Evolutionary conservation across 1,140 invertebrate genomes (phyloP).

Genomic region (Brachionus angularis): DNA sequence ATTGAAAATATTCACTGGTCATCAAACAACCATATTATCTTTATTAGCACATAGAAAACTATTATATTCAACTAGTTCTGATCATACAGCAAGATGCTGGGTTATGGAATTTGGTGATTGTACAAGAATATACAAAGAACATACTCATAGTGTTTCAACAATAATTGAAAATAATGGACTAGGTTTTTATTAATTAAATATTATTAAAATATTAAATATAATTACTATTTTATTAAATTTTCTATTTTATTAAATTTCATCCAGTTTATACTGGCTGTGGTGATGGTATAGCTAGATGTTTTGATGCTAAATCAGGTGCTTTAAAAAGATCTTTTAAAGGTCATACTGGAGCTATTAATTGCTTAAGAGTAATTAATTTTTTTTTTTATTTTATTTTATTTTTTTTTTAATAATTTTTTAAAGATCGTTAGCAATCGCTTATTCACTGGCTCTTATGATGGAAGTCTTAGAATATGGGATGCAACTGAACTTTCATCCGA

Average conservation of each 20-base stretch:
- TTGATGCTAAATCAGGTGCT: conserved; percentile 60
- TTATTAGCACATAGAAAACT: conserved; percentile 60
- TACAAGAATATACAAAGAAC: conserved; percentile 60
- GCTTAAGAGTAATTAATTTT: conserved; percentile 51
- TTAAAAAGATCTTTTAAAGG: conserved; percentile 57
- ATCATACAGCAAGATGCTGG: conserved; percentile 62
- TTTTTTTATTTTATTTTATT: not conserved
- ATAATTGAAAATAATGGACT: conserved; percentile 60
- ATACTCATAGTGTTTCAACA: conserved; percentile 59
- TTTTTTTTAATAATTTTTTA: not conserved
- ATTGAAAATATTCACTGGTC: conserved; percentile 59
- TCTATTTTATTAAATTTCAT: conserved; percentile 43
- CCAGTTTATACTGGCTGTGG: conserved; percentile 61
- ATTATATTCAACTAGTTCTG: conserved; percentile 61
- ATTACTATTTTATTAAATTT: not conserved
- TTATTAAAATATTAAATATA: not conserved
- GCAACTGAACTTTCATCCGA: conserved; percentile 45
- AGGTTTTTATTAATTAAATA: conserved; percentile 51
- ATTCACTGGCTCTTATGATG: conserved; percentile 58
- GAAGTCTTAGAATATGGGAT: conserved; percentile 58
- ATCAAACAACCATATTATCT: conserved; percentile 60
- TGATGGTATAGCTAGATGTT: conserved; percentile 56
- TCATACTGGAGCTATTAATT: conserved; percentile 56
- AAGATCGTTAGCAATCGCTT: conserved; percentile 55
- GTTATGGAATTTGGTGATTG: conserved; percentile 63